A percentile compares a stretch with the other conserved stretches of the same genome.
phyloP scores from a whole-genome alignment of 2,888 invertebrate species.

The Podotricha telesiphe region DNA sequence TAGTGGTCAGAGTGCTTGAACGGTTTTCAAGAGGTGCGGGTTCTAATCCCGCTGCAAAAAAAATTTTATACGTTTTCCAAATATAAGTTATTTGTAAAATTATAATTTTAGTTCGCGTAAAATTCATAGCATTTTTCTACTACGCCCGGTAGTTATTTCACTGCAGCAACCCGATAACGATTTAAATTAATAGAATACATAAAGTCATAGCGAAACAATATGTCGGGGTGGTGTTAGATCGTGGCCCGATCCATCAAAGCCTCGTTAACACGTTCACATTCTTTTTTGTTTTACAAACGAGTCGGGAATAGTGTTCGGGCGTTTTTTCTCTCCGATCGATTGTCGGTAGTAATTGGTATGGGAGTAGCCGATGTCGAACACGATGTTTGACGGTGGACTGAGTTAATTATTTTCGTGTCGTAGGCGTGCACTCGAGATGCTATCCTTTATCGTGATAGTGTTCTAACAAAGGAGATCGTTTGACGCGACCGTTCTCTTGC shows the following conservation, averaged over 20 bases:
- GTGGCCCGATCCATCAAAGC: conserved; percentile 75
- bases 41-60: too few relatives aligned
- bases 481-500: conserved; percentile 60
- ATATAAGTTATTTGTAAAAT: too few relatives aligned
- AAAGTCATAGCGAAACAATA: conserved; percentile 32
- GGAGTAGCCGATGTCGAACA: conserved; percentile 81
- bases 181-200: conserved; percentile 25
- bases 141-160: conserved; percentile 1
- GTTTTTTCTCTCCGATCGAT: conserved; percentile 70
- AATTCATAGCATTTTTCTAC: background rate
- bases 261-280: conserved; percentile 76
- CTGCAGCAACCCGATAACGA: conserved; percentile 22
- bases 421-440: conserved; percentile 73
- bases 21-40: too few relatives aligned
- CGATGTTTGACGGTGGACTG: conserved; percentile 74
- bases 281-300: conserved; percentile 58
- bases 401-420: conserved; percentile 82
- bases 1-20: too few relatives aligned
- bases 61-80: too few relatives aligned
- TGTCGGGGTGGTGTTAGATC: conserved; percentile 58
- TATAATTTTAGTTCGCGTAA: background rate
- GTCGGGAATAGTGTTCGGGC: conserved; percentile 67
- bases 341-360: conserved; percentile 81
- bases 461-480: conserved; percentile 63
- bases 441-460: conserved; percentile 69